Evolutionary conservation across 2,888 invertebrate genomes (phyloP), one percentile per base, ranked within the genome.

Genomic region (Eupithecia subfuscata): DNA sequence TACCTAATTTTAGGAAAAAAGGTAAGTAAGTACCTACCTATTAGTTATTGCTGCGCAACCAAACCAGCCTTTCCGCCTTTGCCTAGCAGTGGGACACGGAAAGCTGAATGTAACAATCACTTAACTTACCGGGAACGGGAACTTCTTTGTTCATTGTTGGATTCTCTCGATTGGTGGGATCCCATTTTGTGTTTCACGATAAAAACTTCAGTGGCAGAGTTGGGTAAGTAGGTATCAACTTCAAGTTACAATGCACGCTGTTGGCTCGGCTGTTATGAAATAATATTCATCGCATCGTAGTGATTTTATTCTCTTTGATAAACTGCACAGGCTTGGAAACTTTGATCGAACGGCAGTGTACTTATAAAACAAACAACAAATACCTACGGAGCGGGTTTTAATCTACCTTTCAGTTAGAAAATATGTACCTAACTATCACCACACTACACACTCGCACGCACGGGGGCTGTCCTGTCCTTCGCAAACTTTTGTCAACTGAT

Each of bases 181-280:
- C 80, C 80, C 80, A 80, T 80, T 69, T 64, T 74, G 25, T 8
- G 9, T 64, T 34, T 9, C 16, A 48, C 9, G 34, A 34, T 34
- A 14, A 30, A 63, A 64, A 6, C 18, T 34, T 9, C 18, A 64
- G 30, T 63, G 52, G 56, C 56, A 56, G 22, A 4, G 22, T 22
- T 22, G 3, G 8, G 8, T 2, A 52, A 1, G 11, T 56, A 52
- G 8, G 9, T 56, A n/a, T 22, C 56, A 22, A 56, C 56, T 56
- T 52, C 52, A 56, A n/a, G 12, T 22, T 12, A 56, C 22, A 22
- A 22, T 22, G 52, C 52, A 9, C 22, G 11, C 22, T 56, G 9
- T 18, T 56, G 56, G 12, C 56, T 56, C 56, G 22, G 11, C 56
- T 22, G 56, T 52, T 52, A 52, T n/a, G 56, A 56, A 56, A 12